Base-by-base conservation (phyloP, 2,888 invertebrate species). In the Erebia palarica region DNA sequence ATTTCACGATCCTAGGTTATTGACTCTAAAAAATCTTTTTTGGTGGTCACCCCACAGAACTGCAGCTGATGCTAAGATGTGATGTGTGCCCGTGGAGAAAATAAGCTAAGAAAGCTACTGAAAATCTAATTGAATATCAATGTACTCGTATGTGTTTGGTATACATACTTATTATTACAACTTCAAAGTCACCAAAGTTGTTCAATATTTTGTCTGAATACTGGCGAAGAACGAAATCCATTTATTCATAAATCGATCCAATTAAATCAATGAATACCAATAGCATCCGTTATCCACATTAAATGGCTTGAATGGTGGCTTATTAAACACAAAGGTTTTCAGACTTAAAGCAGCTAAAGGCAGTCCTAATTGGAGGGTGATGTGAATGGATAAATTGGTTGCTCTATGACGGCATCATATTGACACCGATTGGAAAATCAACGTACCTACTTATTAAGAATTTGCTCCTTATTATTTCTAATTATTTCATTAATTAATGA, bases 341-440 rank as follows among this genome's bases (percentile, higher is more conserved):
- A 36, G 16, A 57, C 44, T 66, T 18, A 14, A 42, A 44, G 65
- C 65, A 18, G 42, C 57, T 65, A 65, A 58, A 58, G 66, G 57
- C 44, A n/a, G 14, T 58, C 57, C 59, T 67, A 67, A 67, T 67
- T 67, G 59, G 59, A 18, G 59, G 59, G 55, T n/a, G 49, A 58
- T 59, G 67, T 59, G 59, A 59, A 67, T n/a, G 58, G 47, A 58
- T 49, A 14, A 59, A 65, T 59, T 16, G 49, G 27, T 47, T 21
- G 66, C 57, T 44, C 44, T 21, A 14, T 47, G 59, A 59, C 10
- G 67, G 14, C 59, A 59, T 27, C 44, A 36, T 18, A 49, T 67
- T 67, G 49, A 59, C 58, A 18, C 18, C 27, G 10, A 47, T 51
- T 60, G 18, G 58, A n/a, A 27, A 51, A 49, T 60, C 60, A 60